Conservation (phyloP, 2,113 vertebrate species). For the Tachycineta bicolor region DNA sequence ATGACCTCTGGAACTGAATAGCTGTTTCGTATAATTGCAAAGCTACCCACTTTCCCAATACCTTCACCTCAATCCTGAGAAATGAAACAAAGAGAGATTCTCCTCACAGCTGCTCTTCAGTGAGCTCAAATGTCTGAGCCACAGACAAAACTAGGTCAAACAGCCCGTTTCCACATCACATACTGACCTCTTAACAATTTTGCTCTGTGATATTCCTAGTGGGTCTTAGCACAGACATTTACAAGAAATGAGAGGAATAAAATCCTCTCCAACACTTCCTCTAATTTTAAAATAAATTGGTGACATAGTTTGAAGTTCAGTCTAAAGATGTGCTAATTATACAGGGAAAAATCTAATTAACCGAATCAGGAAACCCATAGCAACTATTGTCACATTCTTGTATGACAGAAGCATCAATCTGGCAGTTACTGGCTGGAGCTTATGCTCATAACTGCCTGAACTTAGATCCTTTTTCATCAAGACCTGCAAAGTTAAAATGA, state of each 20-base stretch:
- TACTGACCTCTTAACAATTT: constrained; percentile 62
- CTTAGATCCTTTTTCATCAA: constrained; percentile 58
- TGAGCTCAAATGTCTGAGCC: constrained; percentile 44
- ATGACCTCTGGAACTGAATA: constrained; percentile 23
- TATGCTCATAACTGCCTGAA: constrained; percentile 67
- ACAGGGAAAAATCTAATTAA: constrained; percentile 72
- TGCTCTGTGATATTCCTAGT: constrained; percentile 50
- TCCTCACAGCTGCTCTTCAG: background rate
- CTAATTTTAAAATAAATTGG: constrained; percentile 59
- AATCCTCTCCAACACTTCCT: constrained; percentile 51
- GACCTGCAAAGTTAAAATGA: constrained; percentile 62
- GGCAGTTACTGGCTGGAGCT: constrained; percentile 69
- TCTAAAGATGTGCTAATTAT: constrained; percentile 71
- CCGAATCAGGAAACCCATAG: constrained; percentile 60
- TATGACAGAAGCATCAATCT: constrained; percentile 68
- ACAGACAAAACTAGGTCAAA: constrained; percentile 69
- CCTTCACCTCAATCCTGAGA: constrained; percentile 2
- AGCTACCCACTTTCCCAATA: background rate
- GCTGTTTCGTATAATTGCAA: constrained; percentile 52
- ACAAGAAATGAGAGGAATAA: constrained; percentile 40
- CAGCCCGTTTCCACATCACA: constrained; percentile 61
- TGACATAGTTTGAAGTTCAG: constrained; percentile 63
- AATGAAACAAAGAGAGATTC: constrained; percentile 50
- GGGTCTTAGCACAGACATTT: constrained; percentile 27
- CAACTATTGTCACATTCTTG: constrained; percentile 68